Evolutionary conservation across 2,797 vertebrate species (phyloP).

Genomic region (Platyrinchus mystaceus): DNA sequence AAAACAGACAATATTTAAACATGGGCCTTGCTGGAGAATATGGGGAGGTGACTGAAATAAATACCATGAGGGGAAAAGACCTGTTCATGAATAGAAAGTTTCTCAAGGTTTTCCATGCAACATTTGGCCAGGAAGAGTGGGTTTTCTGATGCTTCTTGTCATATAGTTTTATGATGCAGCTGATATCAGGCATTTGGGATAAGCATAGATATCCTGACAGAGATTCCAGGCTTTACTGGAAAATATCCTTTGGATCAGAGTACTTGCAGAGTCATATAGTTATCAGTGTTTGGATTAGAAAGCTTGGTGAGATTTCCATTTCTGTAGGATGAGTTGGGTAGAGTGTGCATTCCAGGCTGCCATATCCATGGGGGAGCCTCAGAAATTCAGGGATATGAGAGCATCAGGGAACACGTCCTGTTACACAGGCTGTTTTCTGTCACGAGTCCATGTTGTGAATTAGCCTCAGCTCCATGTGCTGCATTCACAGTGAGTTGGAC

Average conservation of each 20-base stretch:
- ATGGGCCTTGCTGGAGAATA: background rate
- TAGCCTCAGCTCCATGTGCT: background rate
- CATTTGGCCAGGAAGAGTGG: background rate
- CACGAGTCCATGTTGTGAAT: background rate
- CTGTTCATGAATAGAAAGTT: background rate
- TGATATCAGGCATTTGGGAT: background rate
- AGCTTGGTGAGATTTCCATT: background rate
- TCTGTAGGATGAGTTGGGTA: background rate
- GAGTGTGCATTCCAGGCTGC: background rate
- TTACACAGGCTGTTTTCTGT: constrained; percentile 29
- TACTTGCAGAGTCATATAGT: background rate
- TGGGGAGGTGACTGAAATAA: background rate
- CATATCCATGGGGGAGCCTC: constrained; percentile 6
- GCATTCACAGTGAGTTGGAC: background rate
- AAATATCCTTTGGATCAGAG: background rate
- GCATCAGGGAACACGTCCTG: background rate
- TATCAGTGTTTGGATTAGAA: constrained; percentile 8
- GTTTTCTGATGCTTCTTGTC: background rate
- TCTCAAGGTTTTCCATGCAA: background rate
- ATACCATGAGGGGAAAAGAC: background rate
- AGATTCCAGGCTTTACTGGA: constrained; percentile 15
- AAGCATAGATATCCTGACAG: background rate
- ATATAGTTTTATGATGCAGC: background rate
- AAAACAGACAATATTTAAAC: background rate
- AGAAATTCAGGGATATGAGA: constrained; percentile 32